These are phyloP conservation scores for Ennomos fuscantarius DNA, from an alignment of 2,888 invertebrate species.

Conservation along the genomic window DNA sequence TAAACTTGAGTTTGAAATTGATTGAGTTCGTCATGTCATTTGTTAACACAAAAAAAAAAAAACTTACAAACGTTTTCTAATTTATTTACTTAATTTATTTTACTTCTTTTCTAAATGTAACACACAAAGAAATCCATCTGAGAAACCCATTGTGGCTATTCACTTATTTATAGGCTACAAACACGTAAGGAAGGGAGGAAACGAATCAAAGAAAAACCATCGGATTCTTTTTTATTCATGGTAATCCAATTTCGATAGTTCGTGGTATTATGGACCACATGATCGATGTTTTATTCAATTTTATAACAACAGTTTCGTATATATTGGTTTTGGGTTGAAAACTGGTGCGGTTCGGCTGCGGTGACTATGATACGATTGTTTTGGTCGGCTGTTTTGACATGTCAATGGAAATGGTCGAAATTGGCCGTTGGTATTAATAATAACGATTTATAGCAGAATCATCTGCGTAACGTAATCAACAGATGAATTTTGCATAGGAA, in stretches of 20 bases:
- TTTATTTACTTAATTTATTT: constrained; percentile 21
- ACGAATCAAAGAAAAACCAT: constrained; percentile 28
- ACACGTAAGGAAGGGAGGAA: constrained; percentile 28
- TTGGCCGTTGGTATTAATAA: constrained; percentile 14
- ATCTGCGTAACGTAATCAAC: no score
- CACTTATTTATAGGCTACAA: constrained; percentile 29
- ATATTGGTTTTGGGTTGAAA: constrained; percentile 34
- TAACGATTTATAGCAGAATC: not conserved
- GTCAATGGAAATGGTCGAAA: constrained; percentile 14
- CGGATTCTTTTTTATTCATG: constrained; percentile 31
- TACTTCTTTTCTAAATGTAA: constrained; percentile 6
- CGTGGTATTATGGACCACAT: constrained; percentile 30
- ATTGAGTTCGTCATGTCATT: no score
- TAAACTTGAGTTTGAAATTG: no score
- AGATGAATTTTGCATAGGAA: no score
- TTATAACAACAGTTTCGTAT: constrained; percentile 28
- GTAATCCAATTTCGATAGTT: constrained; percentile 35
- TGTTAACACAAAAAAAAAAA: no score
- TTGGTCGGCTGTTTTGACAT: constrained; percentile 12
- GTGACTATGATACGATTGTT: constrained; percentile 32
- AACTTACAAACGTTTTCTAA: not conserved
- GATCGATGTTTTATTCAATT: constrained; percentile 39
- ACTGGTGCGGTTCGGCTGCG: constrained; percentile 31
- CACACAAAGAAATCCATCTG: constrained; percentile 23
- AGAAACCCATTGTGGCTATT: constrained; percentile 22